Evolutionary conservation across 2,113 vertebrate species (phyloP).

Genomic region (Platichthys flesus): DNA sequence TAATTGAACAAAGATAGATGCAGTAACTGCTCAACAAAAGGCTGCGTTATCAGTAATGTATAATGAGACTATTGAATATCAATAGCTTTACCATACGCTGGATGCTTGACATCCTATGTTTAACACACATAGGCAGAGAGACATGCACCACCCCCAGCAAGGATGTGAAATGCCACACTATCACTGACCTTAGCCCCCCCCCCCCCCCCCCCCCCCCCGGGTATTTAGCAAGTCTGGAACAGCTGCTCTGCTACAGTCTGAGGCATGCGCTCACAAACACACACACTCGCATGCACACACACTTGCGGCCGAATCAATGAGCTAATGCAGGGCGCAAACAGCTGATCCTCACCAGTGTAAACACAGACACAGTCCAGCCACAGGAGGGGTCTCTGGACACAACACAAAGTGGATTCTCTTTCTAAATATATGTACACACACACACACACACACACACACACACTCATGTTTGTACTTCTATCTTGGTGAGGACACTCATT

Average conservation of each 20-base stretch:
- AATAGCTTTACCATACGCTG: constrained; percentile 1
- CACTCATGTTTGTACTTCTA: too few species aligned
- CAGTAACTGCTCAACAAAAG: background rate
- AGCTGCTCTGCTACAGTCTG: constrained; percentile 64
- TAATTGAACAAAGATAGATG: background rate
- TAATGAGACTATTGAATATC: background rate
- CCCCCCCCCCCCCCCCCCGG: background rate
- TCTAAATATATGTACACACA: constrained; percentile 26
- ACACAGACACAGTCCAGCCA: constrained; percentile 53
- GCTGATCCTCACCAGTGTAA: constrained; percentile 36
- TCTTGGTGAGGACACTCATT: too few species aligned
- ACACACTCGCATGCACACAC: constrained; percentile 2
- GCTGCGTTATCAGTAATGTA: constrained; percentile 1
- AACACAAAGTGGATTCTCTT: constrained; percentile 4
- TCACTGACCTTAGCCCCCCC: constrained; percentile 38
- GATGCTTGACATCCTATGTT: constrained; percentile 2
- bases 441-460: background rate
- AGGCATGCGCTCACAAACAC: background rate
- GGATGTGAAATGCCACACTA: constrained; percentile 66
- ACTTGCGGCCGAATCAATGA: constrained; percentile 15
- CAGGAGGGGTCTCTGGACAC: constrained; percentile 10
- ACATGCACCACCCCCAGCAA: constrained; percentile 22
- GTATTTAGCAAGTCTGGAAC: constrained; percentile 61
- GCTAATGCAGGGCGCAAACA: constrained; percentile 42
- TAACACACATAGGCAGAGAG: constrained; percentile 35